Evolutionary conservation across 2,113 vertebrate species (phyloP).

Genomic region (Python bivittatus): DNA sequence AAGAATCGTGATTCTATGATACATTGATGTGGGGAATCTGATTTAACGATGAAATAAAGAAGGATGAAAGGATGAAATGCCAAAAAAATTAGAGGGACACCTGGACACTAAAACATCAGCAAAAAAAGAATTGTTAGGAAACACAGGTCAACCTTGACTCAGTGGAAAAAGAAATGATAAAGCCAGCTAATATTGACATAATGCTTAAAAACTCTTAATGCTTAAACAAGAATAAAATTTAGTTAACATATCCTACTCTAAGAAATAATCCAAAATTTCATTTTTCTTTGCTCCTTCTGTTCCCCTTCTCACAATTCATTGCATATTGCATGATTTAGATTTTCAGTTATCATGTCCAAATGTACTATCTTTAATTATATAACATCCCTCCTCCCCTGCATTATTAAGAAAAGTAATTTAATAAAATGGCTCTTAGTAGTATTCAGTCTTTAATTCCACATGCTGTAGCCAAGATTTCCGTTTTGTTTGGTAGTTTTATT

Average conservation of each 20-base stretch:
- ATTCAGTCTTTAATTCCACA: conserved; percentile 65
- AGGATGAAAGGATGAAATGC: too few species aligned
- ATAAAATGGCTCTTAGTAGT: conserved; percentile 67
- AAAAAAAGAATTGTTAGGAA: too few species aligned
- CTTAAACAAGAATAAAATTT: conserved; percentile 20
- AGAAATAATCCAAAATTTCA: conserved; percentile 51
- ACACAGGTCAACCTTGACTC: too few species aligned
- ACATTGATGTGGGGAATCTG: too few species aligned
- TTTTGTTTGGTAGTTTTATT: background rate
- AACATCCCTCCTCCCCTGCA: conserved; percentile 57
- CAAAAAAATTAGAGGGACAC: too few species aligned
- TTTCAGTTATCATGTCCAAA: conserved; percentile 66
- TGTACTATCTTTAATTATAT: conserved; percentile 68
- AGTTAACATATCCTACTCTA: conserved; percentile 58
- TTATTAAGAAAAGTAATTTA: conserved; percentile 67
- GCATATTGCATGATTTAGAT: conserved; percentile 65
- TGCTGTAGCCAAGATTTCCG: conserved; percentile 46
- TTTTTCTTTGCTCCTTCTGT: conserved; percentile 60
- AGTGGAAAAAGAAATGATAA: too few species aligned
- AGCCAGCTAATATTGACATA: too few species aligned
- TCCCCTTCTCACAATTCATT: conserved; percentile 50
- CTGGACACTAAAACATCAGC: too few species aligned
- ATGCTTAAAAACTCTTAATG: too few species aligned
- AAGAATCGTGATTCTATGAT: too few species aligned
- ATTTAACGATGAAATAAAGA: too few species aligned